Conservation (phyloP, 2,888 invertebrate species). For the Pinctada fucata region DNA sequence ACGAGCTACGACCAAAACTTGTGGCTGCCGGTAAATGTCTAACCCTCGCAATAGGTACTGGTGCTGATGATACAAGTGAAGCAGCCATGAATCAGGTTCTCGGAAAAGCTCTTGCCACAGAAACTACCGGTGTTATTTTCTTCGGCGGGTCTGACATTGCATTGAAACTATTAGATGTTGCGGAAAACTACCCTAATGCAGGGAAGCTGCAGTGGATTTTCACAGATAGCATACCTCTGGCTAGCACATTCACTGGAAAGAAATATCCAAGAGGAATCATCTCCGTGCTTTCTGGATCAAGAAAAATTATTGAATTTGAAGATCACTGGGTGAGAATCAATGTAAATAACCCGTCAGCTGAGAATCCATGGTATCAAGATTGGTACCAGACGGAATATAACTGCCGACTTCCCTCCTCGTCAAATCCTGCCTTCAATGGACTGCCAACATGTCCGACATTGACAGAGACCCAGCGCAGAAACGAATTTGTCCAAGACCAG, state of each 20-base stretch:
- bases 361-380: slow-evolving; percentile 70
- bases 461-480: slow-evolving; percentile 48
- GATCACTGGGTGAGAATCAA: slow-evolving; percentile 72
- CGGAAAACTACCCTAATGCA: slow-evolving; percentile 45
- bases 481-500: slow-evolving; percentile 64
- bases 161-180: slow-evolving; percentile 51
- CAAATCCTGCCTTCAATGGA: slow-evolving; percentile 31
- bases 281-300: slow-evolving; percentile 60
- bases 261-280: slow-evolving; percentile 68
- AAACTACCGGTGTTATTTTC: slow-evolving; percentile 64
- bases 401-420: slow-evolving; percentile 57
- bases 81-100: slow-evolving; percentile 49
- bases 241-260: slow-evolving; percentile 46
- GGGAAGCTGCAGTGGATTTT: slow-evolving; percentile 72
- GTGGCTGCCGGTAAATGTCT: slow-evolving; percentile 64
- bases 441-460: slow-evolving; percentile 33
- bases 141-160: slow-evolving; percentile 55
- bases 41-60: slow-evolving; percentile 57
- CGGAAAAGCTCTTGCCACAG: slow-evolving; percentile 47
- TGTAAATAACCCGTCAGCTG: slow-evolving; percentile 53
- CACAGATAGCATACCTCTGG: slow-evolving; percentile 61
- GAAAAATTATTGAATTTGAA: slow-evolving; percentile 72
- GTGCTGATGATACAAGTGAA: slow-evolving; percentile 43
- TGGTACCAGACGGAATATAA: slow-evolving; percentile 67
- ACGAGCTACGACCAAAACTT: slow-evolving; percentile 56